Evolutionary conservation across 2,113 vertebrate species (phyloP), one percentile per base, ranked within the genome.

Genomic region (Tyrannus savana): DNA sequence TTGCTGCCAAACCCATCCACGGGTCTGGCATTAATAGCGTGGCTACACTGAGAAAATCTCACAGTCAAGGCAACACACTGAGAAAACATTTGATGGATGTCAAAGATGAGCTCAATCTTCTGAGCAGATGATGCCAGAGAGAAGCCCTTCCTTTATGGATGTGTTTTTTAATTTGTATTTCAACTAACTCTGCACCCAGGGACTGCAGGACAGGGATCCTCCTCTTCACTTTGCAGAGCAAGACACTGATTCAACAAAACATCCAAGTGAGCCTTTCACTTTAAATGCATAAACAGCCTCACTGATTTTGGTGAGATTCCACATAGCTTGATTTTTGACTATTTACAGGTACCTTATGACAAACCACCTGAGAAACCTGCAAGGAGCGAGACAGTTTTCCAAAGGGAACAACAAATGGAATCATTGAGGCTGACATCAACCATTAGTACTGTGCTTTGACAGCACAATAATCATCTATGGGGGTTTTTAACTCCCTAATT

Each of bases 181-280:
- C 47, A 9, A 2, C 4, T 4, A 8, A 2, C 5, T 4, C 5
- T 4, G 24, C 23, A 30, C 30, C 9, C 7, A 2, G 58, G 55
- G n/a, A 31, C 27, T 35, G 10, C 8, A 37, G 73, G 63, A 68
- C 30, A 67, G 37, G 42, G 15, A 28, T 3, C 3, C 3, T 3
- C 24, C 37, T 12, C 47, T 9, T 5, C 0, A 0, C 18, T 31
- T 8, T 35, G 5, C 2, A 12, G 19, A 52, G 21, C 33, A 21
- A 49, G 44, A 12, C 47, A 52, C 17, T 1, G 33, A 24, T 23
- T 46, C 27, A 22, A n/a, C 31, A 46, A 24, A 30, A 62, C 6
- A 3, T 1, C 24, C 18, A 33, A 39, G 18, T 3, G 16, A 63
- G 5, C 0, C 1, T 47, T 75, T 44, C n/a, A 30, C 41, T 25